phyloP scores from a whole-genome alignment of 2,797 vertebrate species.

The Gila robusta region DNA sequence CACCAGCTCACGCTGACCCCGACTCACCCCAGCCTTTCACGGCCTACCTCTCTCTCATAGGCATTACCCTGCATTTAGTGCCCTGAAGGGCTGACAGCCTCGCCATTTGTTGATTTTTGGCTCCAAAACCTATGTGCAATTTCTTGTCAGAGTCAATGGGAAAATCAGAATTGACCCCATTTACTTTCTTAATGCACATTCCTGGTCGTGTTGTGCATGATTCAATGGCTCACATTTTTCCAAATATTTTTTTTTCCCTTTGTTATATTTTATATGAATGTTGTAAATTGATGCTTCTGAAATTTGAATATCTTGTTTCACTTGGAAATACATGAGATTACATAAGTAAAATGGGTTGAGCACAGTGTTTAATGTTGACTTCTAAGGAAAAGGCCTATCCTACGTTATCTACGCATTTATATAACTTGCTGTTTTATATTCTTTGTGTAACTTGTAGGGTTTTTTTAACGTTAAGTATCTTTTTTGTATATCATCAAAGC shows the following conservation, averaged over 20 bases:
- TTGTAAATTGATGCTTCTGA: background rate
- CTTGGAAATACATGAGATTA: background rate
- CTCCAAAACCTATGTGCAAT: constrained; percentile 30
- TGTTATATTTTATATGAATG: background rate
- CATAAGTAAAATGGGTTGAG: background rate
- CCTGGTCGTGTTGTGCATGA: background rate
- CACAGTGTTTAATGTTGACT: background rate
- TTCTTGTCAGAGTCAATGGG: constrained; percentile 29
- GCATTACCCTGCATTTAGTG: constrained; percentile 60
- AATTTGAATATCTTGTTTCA: background rate
- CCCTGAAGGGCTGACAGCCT: constrained; percentile 49
- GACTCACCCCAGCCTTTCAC: constrained; percentile 64
- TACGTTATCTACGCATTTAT: background rate
- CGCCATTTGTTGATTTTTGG: constrained; percentile 41
- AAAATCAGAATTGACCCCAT: constrained; percentile 4
- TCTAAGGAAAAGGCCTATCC: constrained; percentile 25
- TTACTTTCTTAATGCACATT: constrained; percentile 25
- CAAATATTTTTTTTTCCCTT: too few species aligned
- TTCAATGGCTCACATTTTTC: background rate
- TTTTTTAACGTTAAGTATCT: background rate
- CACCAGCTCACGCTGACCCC: constrained; percentile 62
- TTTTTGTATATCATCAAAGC: background rate
- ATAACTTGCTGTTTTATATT: background rate
- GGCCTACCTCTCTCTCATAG: constrained; percentile 55
- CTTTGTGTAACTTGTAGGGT: background rate